Base-by-base conservation (phyloP, 2,113 vertebrate genomes). In the Sprattus sprattus region DNA sequence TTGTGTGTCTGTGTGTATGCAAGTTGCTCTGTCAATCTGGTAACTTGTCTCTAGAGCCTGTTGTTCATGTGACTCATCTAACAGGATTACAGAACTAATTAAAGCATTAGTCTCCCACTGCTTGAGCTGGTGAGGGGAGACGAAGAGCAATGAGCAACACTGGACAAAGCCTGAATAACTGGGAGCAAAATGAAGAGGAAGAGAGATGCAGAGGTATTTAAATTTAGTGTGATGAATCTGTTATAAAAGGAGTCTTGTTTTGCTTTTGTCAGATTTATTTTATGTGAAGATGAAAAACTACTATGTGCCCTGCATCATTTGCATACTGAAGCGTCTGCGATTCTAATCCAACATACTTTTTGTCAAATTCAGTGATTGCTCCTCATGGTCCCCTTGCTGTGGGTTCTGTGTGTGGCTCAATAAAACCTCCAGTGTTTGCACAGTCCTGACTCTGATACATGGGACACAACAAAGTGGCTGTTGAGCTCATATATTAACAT, bases 31-130 rank as follows among this genome's bases (percentile, higher is more conserved):
- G 64, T 60, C 54, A 60, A 20, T 18, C 54, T 60, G 54, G 6
- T 22, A 60, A n/a, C 2, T 60, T 60, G 18, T 60, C 54, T 20
- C 54, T 4, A 32, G 64, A 71, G 64, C 64, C 28, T 2, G 25
- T 25, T 71, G 64, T 32, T 71, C 15, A 13, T 32, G 64, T 71
- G 64, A 71, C 64, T 71, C 25, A 71, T 71, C 64, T 71, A 71
- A 71, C 64, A 71, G 64, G 64, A 71, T 71, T 71, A 71, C 25
- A 71, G 28, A 32, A 32, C 64, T 71, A 71, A 71, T 71, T 71
- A 71, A 71, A 32, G 64, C 64, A 32, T 71, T 71, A 28, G 64
- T 28, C 64, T 71, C 64, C 64, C 25, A 13, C 64, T 32, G 64
- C 64, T 32, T 15, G 11, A 32, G 64, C 64, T 71, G 25, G 6